Evolutionary conservation across 2,113 vertebrate species (phyloP).

Genomic region (Neodontobutis hainanensis): DNA sequence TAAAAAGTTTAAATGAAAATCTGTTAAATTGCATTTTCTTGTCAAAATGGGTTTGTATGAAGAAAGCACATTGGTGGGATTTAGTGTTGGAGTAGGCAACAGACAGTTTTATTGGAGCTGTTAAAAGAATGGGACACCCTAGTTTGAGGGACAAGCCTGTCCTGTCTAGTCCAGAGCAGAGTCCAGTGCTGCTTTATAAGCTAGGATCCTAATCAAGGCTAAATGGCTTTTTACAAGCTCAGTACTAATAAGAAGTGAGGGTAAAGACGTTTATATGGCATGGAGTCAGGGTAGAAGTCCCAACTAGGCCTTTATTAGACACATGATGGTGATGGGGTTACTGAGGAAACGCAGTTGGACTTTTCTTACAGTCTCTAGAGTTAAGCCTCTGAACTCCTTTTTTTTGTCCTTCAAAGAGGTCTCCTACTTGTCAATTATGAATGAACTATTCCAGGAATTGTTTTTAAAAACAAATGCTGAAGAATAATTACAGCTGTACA

Average conservation of each 20-base stretch:
- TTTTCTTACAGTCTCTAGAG: background rate
- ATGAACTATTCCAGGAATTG: background rate
- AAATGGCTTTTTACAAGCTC: constrained; percentile 89
- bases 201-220: constrained; percentile 86
- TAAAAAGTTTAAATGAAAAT: constrained; percentile 40
- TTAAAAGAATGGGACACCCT: constrained; percentile 60
- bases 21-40: constrained; percentile 7
- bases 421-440: background rate
- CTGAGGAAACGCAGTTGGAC: constrained; percentile 20
- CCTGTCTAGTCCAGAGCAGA: constrained; percentile 24
- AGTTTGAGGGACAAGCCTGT: constrained; percentile 43
- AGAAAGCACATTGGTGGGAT: constrained; percentile 5
- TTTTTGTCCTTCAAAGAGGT: background rate
- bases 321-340: constrained; percentile 23
- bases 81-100: constrained; percentile 12
- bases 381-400: background rate
- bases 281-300: constrained; percentile 36
- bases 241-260: constrained; percentile 81
- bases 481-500: no score
- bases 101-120: constrained; percentile 62
- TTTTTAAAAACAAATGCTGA: no score
- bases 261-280: constrained; percentile 76
- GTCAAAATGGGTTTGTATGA: background rate
- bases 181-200: constrained; percentile 79
- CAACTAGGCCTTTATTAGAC: constrained; percentile 56